A percentile compares a stretch with the other conserved stretches of the same genome.
phyloP scores from a whole-genome alignment of 2,888 invertebrate species.

The Caenorhabditis sp. region DNA sequence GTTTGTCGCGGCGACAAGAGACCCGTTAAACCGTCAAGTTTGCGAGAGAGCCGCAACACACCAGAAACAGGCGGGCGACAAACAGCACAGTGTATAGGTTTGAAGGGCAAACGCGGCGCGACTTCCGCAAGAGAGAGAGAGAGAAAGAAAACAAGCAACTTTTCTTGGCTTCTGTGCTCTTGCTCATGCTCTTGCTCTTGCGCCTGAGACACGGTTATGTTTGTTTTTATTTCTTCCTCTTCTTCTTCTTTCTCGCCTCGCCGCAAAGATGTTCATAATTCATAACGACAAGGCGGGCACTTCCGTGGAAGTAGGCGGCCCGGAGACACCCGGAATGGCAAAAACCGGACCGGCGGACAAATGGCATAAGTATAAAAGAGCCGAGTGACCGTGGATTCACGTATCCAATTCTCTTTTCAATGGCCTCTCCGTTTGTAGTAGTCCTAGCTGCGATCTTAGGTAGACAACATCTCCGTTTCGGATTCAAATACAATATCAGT shows the following conservation, averaged over 20 bases:
- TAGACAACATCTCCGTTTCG: background rate
- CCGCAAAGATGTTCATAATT: slow-evolving; percentile 52
- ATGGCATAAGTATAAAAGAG: slow-evolving; percentile 54
- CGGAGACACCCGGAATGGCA: slow-evolving; percentile 30
- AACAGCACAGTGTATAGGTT: slow-evolving; percentile 53
- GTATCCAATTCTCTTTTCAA: slow-evolving; percentile 33
- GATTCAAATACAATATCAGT: background rate
- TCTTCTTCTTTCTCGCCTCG: slow-evolving; percentile 24
- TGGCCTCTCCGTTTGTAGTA: slow-evolving; percentile 15
- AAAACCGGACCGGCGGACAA: slow-evolving; percentile 66
- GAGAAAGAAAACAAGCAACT: slow-evolving; percentile 50
- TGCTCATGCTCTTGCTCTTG: too few species aligned
- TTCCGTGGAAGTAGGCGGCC: slow-evolving; percentile 51
- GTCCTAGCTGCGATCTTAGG: slow-evolving; percentile 24
- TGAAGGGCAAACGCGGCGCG: slow-evolving; percentile 50
- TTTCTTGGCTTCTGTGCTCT: slow-evolving; percentile 4
- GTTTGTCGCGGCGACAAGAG: slow-evolving; percentile 30
- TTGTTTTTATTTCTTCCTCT: slow-evolving; percentile 45
- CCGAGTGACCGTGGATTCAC: slow-evolving; percentile 32
- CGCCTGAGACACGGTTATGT: too few species aligned
- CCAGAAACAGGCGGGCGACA: slow-evolving; percentile 50
- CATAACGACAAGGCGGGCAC: slow-evolving; percentile 49
- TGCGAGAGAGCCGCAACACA: background rate
- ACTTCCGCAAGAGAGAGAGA: slow-evolving; percentile 32
- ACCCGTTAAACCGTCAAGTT: slow-evolving; percentile 34